phyloP scores from a whole-genome alignment of 2,113 vertebrate genomes.

The Aspidoscelis tigris region DNA sequence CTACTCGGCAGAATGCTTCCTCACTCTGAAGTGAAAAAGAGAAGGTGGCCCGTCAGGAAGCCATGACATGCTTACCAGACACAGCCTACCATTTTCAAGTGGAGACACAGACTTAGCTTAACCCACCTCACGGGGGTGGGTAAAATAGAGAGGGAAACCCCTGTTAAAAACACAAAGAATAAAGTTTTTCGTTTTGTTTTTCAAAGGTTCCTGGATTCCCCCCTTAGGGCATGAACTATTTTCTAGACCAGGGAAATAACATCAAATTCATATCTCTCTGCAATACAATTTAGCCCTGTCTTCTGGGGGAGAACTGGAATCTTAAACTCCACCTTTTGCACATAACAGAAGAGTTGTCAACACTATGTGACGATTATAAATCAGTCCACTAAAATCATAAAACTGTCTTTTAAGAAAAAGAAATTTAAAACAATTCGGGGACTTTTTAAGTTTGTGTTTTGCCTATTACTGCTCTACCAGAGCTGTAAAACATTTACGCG shows the following conservation, averaged over 20 bases:
- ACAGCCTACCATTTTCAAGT: no score
- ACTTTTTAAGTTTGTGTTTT: neutral
- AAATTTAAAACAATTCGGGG: neutral
- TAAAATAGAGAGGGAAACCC: neutral
- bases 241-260: conserved; percentile 27
- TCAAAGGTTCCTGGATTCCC: neutral
- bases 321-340: conserved; percentile 7
- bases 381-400: conserved; percentile 27
- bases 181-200: neutral
- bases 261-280: conserved; percentile 6
- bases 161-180: conserved; percentile 31
- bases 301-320: conserved; percentile 17
- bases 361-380: conserved; percentile 19
- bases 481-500: neutral
- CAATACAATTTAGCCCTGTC: conserved; percentile 2
- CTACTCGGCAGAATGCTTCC: no score
- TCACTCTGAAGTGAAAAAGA: no score
- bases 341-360: conserved; percentile 21
- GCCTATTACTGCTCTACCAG: neutral
- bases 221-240: conserved; percentile 23
- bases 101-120: no score
- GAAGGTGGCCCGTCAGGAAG: no score
- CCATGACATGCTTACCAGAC: no score
- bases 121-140: no score
- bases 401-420: conserved; percentile 25